phyloP scores from a whole-genome alignment of 2,888 invertebrate genomes.

The Cheilosia impressa region DNA sequence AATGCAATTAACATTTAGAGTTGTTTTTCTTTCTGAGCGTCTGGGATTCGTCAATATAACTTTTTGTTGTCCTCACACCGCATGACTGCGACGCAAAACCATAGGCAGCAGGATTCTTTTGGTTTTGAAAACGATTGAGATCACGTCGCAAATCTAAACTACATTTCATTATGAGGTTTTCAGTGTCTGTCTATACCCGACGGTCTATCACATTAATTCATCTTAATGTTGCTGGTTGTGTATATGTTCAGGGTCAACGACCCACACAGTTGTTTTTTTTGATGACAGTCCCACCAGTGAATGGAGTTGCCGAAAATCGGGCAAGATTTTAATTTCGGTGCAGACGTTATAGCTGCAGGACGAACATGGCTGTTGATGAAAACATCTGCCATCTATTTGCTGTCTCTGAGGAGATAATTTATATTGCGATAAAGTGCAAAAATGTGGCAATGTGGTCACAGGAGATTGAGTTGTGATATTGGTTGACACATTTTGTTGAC shows the following conservation, averaged over 20 bases:
- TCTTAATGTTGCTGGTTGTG: background rate
- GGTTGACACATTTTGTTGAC: background rate
- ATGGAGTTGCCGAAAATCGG: background rate
- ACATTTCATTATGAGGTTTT: background rate
- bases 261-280: background rate
- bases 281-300: background rate
- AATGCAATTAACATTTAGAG: slow-evolving; percentile 10
- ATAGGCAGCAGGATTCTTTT: background rate
- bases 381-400: background rate
- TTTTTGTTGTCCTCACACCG: slow-evolving; percentile 3
- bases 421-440: background rate
- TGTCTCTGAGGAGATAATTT: background rate
- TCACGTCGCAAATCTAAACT: background rate
- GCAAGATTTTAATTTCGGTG: background rate
- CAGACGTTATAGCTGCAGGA: background rate
- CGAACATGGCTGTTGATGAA: background rate
- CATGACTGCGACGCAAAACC: background rate
- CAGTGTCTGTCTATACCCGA: background rate
- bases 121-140: background rate
- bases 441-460: slow-evolving; percentile 1
- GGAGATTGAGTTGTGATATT: background rate
- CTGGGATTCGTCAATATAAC: background rate
- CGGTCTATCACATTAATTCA: background rate
- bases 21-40: slow-evolving; percentile 8
- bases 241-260: background rate